These are phyloP conservation scores for Leptinotarsa peninsularis DNA, from an alignment of 2,888 invertebrate species.

Conservation along the genomic window DNA sequence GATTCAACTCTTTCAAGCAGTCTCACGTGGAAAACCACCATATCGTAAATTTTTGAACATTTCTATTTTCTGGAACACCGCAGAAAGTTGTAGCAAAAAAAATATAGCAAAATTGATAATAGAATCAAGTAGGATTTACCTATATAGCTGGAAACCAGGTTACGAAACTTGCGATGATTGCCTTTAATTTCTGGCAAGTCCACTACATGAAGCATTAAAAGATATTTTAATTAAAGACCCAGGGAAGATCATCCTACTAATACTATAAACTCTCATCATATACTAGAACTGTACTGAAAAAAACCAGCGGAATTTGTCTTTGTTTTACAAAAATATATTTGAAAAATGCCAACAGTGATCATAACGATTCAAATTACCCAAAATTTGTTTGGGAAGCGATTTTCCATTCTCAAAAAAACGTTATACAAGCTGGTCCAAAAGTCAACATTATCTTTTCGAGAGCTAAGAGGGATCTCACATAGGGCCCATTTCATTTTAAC, in stretches of 20 bases:
- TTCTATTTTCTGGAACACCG: slow-evolving; percentile 12
- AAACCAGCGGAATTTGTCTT: neutral
- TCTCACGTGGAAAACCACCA: neutral
- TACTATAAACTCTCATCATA: slow-evolving; percentile 25
- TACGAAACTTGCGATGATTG: slow-evolving; percentile 99
- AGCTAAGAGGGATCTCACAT: no score
- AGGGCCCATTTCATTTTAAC: no score
- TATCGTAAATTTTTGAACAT: neutral
- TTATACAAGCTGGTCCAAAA: neutral
- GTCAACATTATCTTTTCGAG: neutral
- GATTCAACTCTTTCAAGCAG: neutral
- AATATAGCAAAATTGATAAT: slow-evolving; percentile 34
- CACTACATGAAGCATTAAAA: slow-evolving; percentile 77
- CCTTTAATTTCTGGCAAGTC: slow-evolving; percentile 99
- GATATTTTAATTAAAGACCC: slow-evolving; percentile 57
- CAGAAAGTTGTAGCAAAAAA: slow-evolving; percentile 16
- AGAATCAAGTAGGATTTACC: slow-evolving; percentile 75
- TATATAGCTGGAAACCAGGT: slow-evolving; percentile 99
- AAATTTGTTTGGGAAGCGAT: no score
- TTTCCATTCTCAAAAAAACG: neutral
- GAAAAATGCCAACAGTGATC: no score
- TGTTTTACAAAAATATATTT: neutral
- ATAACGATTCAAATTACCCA: no score
- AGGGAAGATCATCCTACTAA: slow-evolving; percentile 50
- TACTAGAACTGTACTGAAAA: slow-evolving; percentile 13